A percentile compares a stretch with the other conserved stretches of the same genome.
phyloP scores from a whole-genome alignment of 2,888 invertebrate species.

The Lochmaea capreae region DNA sequence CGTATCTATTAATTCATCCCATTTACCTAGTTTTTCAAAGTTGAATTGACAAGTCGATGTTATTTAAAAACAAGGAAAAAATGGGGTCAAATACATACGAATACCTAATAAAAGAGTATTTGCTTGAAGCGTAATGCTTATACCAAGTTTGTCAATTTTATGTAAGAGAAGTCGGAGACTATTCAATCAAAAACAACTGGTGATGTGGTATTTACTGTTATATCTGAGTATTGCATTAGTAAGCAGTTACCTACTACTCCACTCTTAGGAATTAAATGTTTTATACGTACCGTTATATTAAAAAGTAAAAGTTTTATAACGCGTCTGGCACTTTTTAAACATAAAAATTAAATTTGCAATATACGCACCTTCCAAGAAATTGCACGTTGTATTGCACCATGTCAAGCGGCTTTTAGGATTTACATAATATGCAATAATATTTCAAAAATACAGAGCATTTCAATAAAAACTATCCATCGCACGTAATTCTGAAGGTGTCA shows the following conservation, averaged over 20 bases:
- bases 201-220: slow-evolving; percentile 24
- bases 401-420: too few species aligned
- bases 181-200: slow-evolving; percentile 16
- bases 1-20: not conserved
- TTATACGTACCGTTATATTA: slow-evolving; percentile 18
- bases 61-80: not conserved
- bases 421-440: too few species aligned
- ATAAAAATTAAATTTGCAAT: too few species aligned
- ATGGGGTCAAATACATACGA: not conserved
- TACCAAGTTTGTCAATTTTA: slow-evolving; percentile 12
- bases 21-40: not conserved
- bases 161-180: slow-evolving; percentile 2
- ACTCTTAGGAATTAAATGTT: slow-evolving; percentile 16
- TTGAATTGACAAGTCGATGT: not conserved
- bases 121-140: not conserved
- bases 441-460: too few species aligned
- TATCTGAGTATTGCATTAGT: slow-evolving; percentile 9
- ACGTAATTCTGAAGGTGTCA: too few species aligned
- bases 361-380: too few species aligned
- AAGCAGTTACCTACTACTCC: slow-evolving; percentile 17
- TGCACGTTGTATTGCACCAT: too few species aligned
- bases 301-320: slow-evolving; percentile 17
- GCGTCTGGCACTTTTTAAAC: not conserved
- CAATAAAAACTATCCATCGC: too few species aligned
- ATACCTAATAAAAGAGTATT: not conserved